Conservation (phyloP, 1,140 invertebrate genomes). For the Hesperophylax magnus region DNA sequence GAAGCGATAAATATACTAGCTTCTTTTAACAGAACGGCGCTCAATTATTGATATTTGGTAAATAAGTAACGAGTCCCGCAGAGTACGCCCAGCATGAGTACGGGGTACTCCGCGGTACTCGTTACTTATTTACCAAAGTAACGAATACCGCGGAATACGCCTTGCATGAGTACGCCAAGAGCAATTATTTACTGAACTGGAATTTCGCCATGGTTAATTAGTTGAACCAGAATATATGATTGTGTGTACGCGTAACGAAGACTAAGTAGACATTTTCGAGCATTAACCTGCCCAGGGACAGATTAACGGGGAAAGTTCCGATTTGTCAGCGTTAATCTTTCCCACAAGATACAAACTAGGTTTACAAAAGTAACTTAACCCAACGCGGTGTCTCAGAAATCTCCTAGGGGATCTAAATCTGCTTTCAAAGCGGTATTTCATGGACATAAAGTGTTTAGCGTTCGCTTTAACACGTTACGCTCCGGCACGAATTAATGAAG, state of each 20-base stretch:
- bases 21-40: too few relatives aligned
- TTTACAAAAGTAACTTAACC: neutral
- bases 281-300: constrained; percentile 2
- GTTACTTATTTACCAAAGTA: too few relatives aligned
- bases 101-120: too few relatives aligned
- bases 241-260: constrained; percentile 14
- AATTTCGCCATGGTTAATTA: too few relatives aligned
- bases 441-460: constrained; percentile 17
- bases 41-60: too few relatives aligned
- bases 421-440: constrained; percentile 19
- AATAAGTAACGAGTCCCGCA: too few relatives aligned
- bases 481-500: neutral
- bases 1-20: too few relatives aligned
- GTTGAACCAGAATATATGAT: too few relatives aligned
- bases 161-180: too few relatives aligned
- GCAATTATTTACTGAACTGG: too few relatives aligned
- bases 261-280: constrained; percentile 17
- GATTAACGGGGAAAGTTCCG: constrained; percentile 21
- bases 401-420: constrained; percentile 18
- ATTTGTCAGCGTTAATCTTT: constrained; percentile 18
- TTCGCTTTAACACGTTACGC: neutral
- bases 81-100: too few relatives aligned
- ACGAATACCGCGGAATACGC: too few relatives aligned
- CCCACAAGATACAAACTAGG: neutral
- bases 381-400: neutral